Base-by-base conservation (phyloP, 2,888 invertebrate genomes). In the Microctonus hyperodae region DNA sequence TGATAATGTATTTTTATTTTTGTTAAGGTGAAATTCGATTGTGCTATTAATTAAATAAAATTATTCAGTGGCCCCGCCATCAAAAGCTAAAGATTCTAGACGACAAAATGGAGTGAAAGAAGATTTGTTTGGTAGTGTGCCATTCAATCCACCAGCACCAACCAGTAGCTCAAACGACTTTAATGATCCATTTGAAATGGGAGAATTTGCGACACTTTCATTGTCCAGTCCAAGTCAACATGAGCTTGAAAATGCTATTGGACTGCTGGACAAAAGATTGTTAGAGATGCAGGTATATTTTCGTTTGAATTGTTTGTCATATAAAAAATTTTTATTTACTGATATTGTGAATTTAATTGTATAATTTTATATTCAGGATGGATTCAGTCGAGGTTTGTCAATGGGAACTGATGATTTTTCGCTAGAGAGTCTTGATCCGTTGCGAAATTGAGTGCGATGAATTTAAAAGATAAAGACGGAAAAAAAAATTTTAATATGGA, bases 351-450 rank as follows among this genome's bases (percentile, higher is more conserved):
- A 10, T 22, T n/a, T 23, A 35, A 23, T 50, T 60, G 64, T 23
- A 22, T 60, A 13, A n/a, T 57, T 35, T 5, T 44, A 7, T 50
- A 55, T 25, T 51, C 87, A 96, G 96, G 95, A 92, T 86, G 95
- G 95, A 74, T 95, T 95, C 86, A 94, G 92, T 85, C 88, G 93
- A 85, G 95, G 95, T 74, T 88, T 95, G 79, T 89, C 92, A 72
- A 93, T 95, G 86, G 94, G 94, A 78, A 93, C 94, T 82, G 96
- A 96, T 84, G 96, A 97, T 86, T 97, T 97, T 86, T 94, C 94
- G 75, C 86, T 97, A 85, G 96, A 96, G 83, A 95, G 95, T 85
- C 88, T 97, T 84, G 97, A 97, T 88, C 97, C 97, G 69, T 86
- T 97, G 78, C 90, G 92, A 85, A 94, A 94, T 74, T 87, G 76